Conservation (phyloP, 1,140 invertebrate species). For the Manduca sexta region DNA sequence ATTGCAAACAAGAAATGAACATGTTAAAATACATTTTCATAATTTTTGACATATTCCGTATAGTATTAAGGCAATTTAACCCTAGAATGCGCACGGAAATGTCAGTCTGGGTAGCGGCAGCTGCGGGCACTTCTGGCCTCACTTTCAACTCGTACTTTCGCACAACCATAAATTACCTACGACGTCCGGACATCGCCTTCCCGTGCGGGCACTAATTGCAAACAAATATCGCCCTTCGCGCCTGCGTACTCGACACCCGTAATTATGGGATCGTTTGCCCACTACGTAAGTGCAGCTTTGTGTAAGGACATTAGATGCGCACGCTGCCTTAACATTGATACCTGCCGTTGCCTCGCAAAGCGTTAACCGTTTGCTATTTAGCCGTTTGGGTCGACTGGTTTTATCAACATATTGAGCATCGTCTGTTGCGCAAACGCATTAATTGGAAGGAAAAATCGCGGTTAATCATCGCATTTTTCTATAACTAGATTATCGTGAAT, state of each 20-base stretch:
- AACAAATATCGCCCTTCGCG: slow-evolving; percentile 53
- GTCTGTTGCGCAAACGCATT: background rate
- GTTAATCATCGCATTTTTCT: slow-evolving; percentile 3
- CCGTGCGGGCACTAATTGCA: slow-evolving; percentile 54
- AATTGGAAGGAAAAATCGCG: background rate
- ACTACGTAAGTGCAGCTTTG: slow-evolving; percentile 26
- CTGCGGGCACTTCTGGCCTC: slow-evolving; percentile 27
- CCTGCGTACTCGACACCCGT: slow-evolving; percentile 26
- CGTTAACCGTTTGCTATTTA: slow-evolving; percentile 24
- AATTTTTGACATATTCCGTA: slow-evolving; percentile 8
- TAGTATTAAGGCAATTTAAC: slow-evolving; percentile 25
- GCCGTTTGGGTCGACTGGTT: slow-evolving; percentile 11
- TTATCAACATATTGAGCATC: background rate
- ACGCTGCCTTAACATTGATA: slow-evolving; percentile 14
- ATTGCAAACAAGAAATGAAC: slow-evolving; percentile 1
- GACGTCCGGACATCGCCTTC: slow-evolving; percentile 35
- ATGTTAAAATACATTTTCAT: slow-evolving; percentile 5
- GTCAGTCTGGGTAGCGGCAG: slow-evolving; percentile 32
- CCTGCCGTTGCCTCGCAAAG: slow-evolving; percentile 14
- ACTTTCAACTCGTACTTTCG: slow-evolving; percentile 31
- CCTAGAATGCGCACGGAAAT: slow-evolving; percentile 28
- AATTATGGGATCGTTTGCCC: slow-evolving; percentile 34
- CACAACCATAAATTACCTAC: slow-evolving; percentile 39
- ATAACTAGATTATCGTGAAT: background rate
- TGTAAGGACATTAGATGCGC: slow-evolving; percentile 28